Base-by-base conservation (phyloP, 2,113 vertebrate species). In the Sapayoa aenigma region DNA sequence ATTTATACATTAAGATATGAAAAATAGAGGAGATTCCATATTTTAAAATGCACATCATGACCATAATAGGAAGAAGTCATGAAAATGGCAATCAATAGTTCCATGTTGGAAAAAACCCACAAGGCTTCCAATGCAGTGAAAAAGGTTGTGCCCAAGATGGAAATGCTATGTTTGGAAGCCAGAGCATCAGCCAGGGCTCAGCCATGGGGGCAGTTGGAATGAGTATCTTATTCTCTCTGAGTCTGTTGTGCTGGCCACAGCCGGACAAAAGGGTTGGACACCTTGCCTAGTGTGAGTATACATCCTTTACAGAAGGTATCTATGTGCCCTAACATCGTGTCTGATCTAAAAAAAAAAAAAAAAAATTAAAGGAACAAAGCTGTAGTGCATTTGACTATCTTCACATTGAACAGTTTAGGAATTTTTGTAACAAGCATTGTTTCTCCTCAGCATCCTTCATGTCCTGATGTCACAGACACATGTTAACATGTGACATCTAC, bases 91-190 rank as follows among this genome's bases (percentile, higher is more conserved):
- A 33, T 33, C 12, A 69, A 3, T 24, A 25, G 24, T 31, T 44
- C 14, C 4, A 39, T 14, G 4, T 3, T 6, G 8, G n/a, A 28
- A 30, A 47, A 30, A 44, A 39, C 33, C 12, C 23, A 20, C 18
- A 42, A 35, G n/a, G 14, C 14, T 49, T 67, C 6, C 5, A 74
- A 39, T 6, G 14, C 4, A 8, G 4, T 28, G 11, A 7, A 65
- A 53, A 63, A 25, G 5, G 2, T 39, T 78, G 9, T 62, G 7
- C 13, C 49, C 0, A 0, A 19, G 22, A 37, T 50, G 22, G 44
- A 75, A 6, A 7, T 68, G 19, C 16, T 28, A 2, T 4, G 4
- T 31, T 21, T 65, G n/a, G 15, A 30, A 69, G 5, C 5, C 27
- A 79, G 31, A 24, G 2, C 9, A 65, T 8, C 28, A 75, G 11